Evolutionary conservation across 2,888 invertebrate genomes (phyloP), one percentile per base, ranked within the genome.

Genomic region (Xiphydria camelus): DNA sequence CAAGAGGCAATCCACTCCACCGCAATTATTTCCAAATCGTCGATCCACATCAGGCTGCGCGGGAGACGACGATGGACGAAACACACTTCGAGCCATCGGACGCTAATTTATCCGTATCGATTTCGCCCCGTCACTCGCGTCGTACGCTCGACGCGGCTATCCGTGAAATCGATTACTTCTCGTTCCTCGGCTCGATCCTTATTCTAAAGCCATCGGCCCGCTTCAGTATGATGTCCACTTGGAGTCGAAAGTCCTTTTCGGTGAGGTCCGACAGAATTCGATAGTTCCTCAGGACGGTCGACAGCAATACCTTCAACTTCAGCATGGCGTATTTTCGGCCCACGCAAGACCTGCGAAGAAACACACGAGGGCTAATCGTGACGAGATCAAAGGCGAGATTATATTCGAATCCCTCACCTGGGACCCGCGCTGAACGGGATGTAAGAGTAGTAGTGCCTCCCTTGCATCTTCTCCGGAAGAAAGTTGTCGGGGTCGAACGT

Each of bases 401-500:
- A n/a, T n/a, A n/a, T n/a, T n/a, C n/a, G n/a, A n/a, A n/a, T n/a
- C n/a, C n/a, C 32, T 45, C 44, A 59, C 70, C 90, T 83, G 4
- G 90, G 89, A 25, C 89, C 90, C 49, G 90, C 90, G 38, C 89
- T 89, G 80, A 90, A 91, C 7, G 90, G 89, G 40, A 90, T 84
- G 64, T 85, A 91, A 3, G 88, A 84, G 69, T 90, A 90, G 66
- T 88, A 89, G 66, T 91, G 90, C 48, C 92, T 83, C 59, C 84
- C 83, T 36, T 86, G 85, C 49, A 85, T 86, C 55, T 82, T 84
- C 66, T 92, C 91, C 0, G 90, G 88, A 52, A 91, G 78, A 79
- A 92, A 93, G 70, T 91, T 87, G 73, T 92, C 91, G 1, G 93
- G 92, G 77, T 92, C 81, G 69, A 89, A 93, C 51, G 78, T 80